Evolutionary conservation across 2,113 vertebrate genomes (phyloP), one percentile per base, ranked within the genome.

Genomic region (Scalopus aquaticus): DNA sequence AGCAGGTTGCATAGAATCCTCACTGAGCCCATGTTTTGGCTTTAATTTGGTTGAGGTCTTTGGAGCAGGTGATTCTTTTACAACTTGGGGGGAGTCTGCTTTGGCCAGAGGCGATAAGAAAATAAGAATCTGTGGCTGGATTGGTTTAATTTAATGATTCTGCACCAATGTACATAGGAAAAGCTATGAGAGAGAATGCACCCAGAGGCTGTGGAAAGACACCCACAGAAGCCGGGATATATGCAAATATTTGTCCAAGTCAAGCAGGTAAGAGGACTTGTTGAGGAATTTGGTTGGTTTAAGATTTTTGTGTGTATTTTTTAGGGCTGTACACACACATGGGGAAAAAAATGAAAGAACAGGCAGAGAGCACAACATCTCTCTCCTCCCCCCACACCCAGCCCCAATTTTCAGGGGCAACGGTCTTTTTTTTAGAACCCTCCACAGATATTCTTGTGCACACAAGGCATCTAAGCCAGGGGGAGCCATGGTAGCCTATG

Each of bases 111-210:
- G 72, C 90, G 60, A 39, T 11, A 24, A 77, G 54, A 37, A 77
- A 82, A 64, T 22, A 72, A 72, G 13, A 8, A 6, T 16, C n/a
- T 49, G 30, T 49, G 28, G 17, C 54, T 67, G 44, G 89, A 58
- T 2, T 65, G 44, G n/a, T 49, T 82, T 90, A 51, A 58, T 32
- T 30, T 80, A 49, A 84, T 77, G 44, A 78, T 26, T 90, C 67
- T 92, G 37, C 51, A 46, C 49, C 39, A 22, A 78, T 64, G 89
- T 39, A 46, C 32, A 4, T 37, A 97, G 97, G 85, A 85, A 96
- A 93, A 74, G 37, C 90, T 44, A 35, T 2, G 73, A 73, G 62
- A 88, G 16, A 60, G 16, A 28, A 81, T 0, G n/a, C 1, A 11
- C 28, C 56, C 30, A 42, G 37, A 77, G 2, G 26, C 37, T 24